Evolutionary conservation across 1,140 invertebrate genomes (phyloP), one percentile per base, ranked within the genome.

Genomic region (Drosophila arawakana): DNA sequence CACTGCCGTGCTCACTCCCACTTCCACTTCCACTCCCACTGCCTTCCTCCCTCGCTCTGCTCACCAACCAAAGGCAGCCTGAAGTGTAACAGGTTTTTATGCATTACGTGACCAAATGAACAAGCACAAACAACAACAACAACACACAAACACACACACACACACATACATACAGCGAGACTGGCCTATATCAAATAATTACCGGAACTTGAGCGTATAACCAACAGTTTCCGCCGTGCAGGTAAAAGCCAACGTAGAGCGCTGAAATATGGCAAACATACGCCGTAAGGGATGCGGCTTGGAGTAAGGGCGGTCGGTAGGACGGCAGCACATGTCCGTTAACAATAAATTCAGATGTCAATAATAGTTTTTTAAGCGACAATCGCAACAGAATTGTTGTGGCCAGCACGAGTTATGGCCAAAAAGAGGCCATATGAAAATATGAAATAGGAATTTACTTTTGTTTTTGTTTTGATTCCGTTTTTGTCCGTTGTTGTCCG

Each of bases 181-280:
- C 59, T 72, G 80, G 83, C 83, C 83, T 88, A 86, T 88, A 88
- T 88, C 83, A 88, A 88, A 88, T 88, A 88, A 88, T 88, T 88
- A 88, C 83, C 83, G 83, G 83, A 88, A 88, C 83, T 88, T 71
- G 77, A 75, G 73, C 83, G 73, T 83, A 88, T 88, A 88, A 86
- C 83, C 83, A 88, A 88, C 80, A 69, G 81, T 74, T 88, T 88
- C 83, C 83, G 83, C 77, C 63, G 77, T 47, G 7, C 57, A 59
- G 41, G 57, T 46, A 34, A 46, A 46, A 44, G 25, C 11, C 41
- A 43, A 10, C 41, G 35, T 11, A 37, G 13, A 57, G 2, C 18
- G 44, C 5, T 61, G 58, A 49, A 61, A 30, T 52, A 52, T 52
- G 39, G 21, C 39, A 46, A 57, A 41, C 49, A 52, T 13, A 21